Conservation (phyloP, 1,140 invertebrate genomes). For the Scaptodrosophila lebanonensis region DNA sequence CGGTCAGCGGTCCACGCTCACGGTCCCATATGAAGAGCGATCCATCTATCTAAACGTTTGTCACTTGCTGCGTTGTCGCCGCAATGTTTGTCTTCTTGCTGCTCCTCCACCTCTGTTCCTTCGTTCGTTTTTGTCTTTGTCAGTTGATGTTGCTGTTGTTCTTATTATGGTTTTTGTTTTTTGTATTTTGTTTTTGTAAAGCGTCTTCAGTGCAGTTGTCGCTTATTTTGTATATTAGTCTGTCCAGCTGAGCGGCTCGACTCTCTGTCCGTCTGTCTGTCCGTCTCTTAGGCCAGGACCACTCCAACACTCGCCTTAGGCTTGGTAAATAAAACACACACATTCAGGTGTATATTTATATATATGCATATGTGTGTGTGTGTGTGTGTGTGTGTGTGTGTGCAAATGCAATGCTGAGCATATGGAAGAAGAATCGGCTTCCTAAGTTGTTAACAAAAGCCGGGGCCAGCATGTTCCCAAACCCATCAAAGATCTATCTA, state of each 20-base stretch:
- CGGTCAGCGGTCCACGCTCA: background rate
- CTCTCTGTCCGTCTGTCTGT: too few relatives aligned
- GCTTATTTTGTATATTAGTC: slow-evolving; percentile 48
- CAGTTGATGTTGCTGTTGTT: slow-evolving; percentile 12
- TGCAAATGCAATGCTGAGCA: too few relatives aligned
- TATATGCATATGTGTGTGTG: too few relatives aligned
- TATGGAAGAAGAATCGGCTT: too few relatives aligned
- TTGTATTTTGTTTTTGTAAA: slow-evolving; percentile 10
- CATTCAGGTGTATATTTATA: too few relatives aligned
- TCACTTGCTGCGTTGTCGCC: slow-evolving; percentile 67
- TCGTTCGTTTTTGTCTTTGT: slow-evolving; percentile 40
- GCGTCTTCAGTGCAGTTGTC: slow-evolving; percentile 40
- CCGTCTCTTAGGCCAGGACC: too few relatives aligned
- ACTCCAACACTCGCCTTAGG: too few relatives aligned
- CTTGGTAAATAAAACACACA: too few relatives aligned
- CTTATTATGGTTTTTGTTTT: background rate
- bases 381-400: too few relatives aligned
- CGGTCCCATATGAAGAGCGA: slow-evolving; percentile 52
- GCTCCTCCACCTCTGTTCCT: slow-evolving; percentile 60
- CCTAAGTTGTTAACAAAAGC: too few relatives aligned
- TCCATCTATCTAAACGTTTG: slow-evolving; percentile 74
- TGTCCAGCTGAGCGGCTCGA: slow-evolving; percentile 37
- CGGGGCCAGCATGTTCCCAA: too few relatives aligned
- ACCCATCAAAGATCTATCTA: too few relatives aligned
- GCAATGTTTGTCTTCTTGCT: slow-evolving; percentile 69